Evolutionary conservation across 2,888 invertebrate genomes (phyloP).

Genomic region (Pteria penguin): DNA sequence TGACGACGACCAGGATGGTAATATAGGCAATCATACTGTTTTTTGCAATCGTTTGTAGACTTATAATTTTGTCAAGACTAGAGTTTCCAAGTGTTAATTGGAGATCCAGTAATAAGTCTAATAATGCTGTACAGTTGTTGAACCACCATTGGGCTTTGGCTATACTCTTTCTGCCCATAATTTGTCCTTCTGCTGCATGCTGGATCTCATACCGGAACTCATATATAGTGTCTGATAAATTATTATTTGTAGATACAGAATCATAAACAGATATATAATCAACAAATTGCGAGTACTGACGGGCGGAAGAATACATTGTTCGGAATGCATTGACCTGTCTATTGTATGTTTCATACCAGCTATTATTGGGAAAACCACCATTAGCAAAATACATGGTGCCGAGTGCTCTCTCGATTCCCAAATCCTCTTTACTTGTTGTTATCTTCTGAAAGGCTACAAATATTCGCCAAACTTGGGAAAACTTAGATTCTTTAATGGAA

Average conservation of each 20-base stretch:
- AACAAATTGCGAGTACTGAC: constrained; percentile 89
- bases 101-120: constrained; percentile 89
- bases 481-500: constrained; percentile 66
- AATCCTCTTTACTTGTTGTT: constrained; percentile 91
- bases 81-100: constrained; percentile 22
- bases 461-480: constrained; percentile 68
- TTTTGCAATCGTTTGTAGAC: neutral
- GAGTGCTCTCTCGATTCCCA: constrained; percentile 91
- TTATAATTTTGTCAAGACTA: constrained; percentile 8
- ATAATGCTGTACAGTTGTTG: constrained; percentile 89
- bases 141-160: constrained; percentile 90
- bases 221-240: constrained; percentile 83
- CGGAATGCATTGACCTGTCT: constrained; percentile 20
- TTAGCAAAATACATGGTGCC: constrained; percentile 93
- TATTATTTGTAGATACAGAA: constrained; percentile 82
- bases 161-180: constrained; percentile 84
- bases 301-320: constrained; percentile 86
- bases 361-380: constrained; percentile 81
- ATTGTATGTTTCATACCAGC: constrained; percentile 33
- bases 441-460: constrained; percentile 93
- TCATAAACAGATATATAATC: constrained; percentile 85
- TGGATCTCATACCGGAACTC: constrained; percentile 84
- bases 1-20: constrained; percentile 64
- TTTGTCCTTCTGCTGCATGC: constrained; percentile 76
- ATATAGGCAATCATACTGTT: constrained; percentile 81